A percentile compares a stretch with the other conserved stretches of the same genome.
Evolutionary conservation across 2,113 vertebrate genomes (phyloP).

Genomic region (Eretmochelys imbricata): DNA sequence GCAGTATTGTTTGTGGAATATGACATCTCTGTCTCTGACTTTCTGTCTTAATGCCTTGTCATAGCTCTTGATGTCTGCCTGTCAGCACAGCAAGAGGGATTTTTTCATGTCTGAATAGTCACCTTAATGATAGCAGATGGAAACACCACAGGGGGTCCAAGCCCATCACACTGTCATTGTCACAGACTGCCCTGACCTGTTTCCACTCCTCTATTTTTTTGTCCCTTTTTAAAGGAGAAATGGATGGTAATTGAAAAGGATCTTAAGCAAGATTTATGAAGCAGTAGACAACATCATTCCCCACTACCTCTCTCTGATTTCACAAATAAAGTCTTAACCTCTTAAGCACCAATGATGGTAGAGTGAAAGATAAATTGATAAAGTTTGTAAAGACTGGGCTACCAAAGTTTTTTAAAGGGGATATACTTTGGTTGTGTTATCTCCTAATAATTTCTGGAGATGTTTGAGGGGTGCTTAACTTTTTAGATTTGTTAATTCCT

Average conservation of each 20-base stretch:
- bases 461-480: slow-evolving; percentile 35
- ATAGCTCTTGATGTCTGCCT: slow-evolving; percentile 89
- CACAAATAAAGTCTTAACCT: slow-evolving; percentile 86
- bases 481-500: slow-evolving; percentile 45
- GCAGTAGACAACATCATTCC: slow-evolving; percentile 79
- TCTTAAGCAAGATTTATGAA: slow-evolving; percentile 87
- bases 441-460: slow-evolving; percentile 45
- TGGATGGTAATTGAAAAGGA: slow-evolving; percentile 91
- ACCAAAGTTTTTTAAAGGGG: slow-evolving; percentile 40
- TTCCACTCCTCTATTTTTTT: slow-evolving; percentile 84
- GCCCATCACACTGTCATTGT: slow-evolving; percentile 91
- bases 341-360: slow-evolving; percentile 76
- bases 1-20: slow-evolving; percentile 77
- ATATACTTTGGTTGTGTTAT: neutral
- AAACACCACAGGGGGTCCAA: slow-evolving; percentile 85
- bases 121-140: slow-evolving; percentile 97
- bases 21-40: slow-evolving; percentile 80
- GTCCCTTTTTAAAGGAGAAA: slow-evolving; percentile 88
- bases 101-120: slow-evolving; percentile 95
- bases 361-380: slow-evolving; percentile 73
- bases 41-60: slow-evolving; percentile 88
- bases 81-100: slow-evolving; percentile 89
- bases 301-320: slow-evolving; percentile 76
- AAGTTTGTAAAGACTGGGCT: slow-evolving; percentile 59
- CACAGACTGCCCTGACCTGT: slow-evolving; percentile 86